Percentiles rank a stretch among this genome's conserved stretches.
Conservation (phyloP, 2,888 invertebrate species). For the Pristionchus exspectatus region DNA sequence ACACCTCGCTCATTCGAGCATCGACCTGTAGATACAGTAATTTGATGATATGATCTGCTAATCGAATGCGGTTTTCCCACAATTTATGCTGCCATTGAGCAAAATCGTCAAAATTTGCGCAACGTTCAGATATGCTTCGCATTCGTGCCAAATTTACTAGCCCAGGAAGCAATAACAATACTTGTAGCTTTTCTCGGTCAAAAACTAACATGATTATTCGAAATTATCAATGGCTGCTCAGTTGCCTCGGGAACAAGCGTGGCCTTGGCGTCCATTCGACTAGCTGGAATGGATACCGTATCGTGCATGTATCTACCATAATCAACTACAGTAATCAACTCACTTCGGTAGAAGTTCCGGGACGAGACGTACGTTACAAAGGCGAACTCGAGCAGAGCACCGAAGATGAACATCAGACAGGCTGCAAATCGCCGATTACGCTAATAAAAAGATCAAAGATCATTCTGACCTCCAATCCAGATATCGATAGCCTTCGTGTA, state of each 20-base stretch:
- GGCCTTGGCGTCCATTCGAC: slow-evolving; percentile 45
- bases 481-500: slow-evolving; percentile 88
- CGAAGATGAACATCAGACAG: slow-evolving; percentile 96
- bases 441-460: neutral
- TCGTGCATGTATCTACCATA: neutral
- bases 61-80: neutral
- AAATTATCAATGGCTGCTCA: slow-evolving; percentile 51
- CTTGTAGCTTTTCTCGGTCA: no score
- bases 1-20: slow-evolving; percentile 51
- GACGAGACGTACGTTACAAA: slow-evolving; percentile 89
- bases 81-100: neutral
- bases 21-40: neutral
- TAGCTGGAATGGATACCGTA: slow-evolving; percentile 34
- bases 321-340: neutral
- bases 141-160: neutral
- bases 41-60: neutral
- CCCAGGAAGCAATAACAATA: neutral
- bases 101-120: neutral
- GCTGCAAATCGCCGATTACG: slow-evolving; percentile 57
- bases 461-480: slow-evolving; percentile 72
- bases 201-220: slow-evolving; percentile 46
- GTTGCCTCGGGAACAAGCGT: slow-evolving; percentile 19
- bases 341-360: slow-evolving; percentile 58
- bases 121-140: neutral
- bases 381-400: slow-evolving; percentile 94